These are phyloP conservation scores for Apodemia zela DNA, from an alignment of 2,888 invertebrate species.

Conservation along the genomic window DNA sequence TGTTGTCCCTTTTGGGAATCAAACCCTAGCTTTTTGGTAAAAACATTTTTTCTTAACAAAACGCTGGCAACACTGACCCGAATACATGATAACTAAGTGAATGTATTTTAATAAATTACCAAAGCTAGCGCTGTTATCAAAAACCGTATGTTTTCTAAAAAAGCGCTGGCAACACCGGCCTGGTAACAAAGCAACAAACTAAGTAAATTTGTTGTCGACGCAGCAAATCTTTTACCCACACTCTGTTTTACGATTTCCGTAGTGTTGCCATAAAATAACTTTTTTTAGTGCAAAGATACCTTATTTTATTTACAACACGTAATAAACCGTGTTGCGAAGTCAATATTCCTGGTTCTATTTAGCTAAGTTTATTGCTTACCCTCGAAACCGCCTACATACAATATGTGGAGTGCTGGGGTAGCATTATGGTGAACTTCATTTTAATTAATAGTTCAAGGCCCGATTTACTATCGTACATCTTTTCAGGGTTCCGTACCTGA, in stretches of 20 bases:
- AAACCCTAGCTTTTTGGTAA: too few species aligned
- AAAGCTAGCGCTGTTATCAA: too few species aligned
- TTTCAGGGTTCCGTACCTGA: too few species aligned
- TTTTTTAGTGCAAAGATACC: slow-evolving; percentile 11
- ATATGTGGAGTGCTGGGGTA: background rate
- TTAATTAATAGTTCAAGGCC: background rate
- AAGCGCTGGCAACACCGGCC: background rate
- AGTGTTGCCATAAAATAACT: slow-evolving; percentile 15
- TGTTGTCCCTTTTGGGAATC: too few species aligned
- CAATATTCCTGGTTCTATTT: slow-evolving; percentile 5
- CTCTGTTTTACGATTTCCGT: slow-evolving; percentile 3
- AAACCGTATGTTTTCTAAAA: background rate
- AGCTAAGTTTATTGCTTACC: background rate
- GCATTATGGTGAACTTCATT: background rate
- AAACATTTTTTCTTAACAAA: too few species aligned
- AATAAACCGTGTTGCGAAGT: slow-evolving; percentile 1
- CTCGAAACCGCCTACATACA: background rate
- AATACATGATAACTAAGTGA: too few species aligned
- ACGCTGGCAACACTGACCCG: too few species aligned
- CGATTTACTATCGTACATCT: background rate
- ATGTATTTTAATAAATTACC: too few species aligned
- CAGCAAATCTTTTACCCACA: slow-evolving; percentile 11
- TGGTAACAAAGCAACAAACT: background rate
- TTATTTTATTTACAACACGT: slow-evolving; percentile 15
- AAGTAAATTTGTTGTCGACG: background rate